Base-by-base conservation (phyloP, 2,113 vertebrate genomes). In the Petaurus breviceps region DNA sequence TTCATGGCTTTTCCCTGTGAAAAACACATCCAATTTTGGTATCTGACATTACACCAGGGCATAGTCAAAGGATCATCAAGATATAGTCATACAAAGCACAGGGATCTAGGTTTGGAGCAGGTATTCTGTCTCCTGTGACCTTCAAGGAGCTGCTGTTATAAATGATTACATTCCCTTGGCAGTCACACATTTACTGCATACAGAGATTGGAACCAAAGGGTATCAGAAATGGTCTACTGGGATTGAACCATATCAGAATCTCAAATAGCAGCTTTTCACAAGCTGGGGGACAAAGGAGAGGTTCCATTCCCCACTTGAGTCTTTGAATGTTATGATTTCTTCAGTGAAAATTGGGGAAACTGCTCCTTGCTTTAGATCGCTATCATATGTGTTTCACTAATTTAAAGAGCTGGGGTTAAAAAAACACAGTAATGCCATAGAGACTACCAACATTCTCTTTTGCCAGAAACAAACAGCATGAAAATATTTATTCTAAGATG, bases 121-220 rank as follows among this genome's bases (percentile, higher is more conserved):
- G 22, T 57, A 28, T 55, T 50, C 10, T 51, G 84, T 8, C 46
- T 96, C 28, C 91, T 92, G 52, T 10, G 91, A 94, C 2, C 7
- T 90, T 68, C 31, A 91, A 77, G 31, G 37, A 89, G 11, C 51
- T 93, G 16, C 91, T 93, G 51, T 90, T 92, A 84, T 92, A 93
- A 95, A 23, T 96, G 54, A 95, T 92, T 1, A 24, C 47, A 94
- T 90, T 54, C 31, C 68, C 50, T 84, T 47, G 24, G 0, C 47
- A 19, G 26, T 92, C 89, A 47, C 8, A 89, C 28, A 91, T 61
- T 94, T 93, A 96, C 43, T 23, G 91, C 22, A 43, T 24, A 90
- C 14, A 84, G 14, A 47, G 10, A 93, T 28, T 92, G 1, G 90
- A 91, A 92, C 77, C 0, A 16, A 10, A 96, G 26, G 24, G n/a